phyloP scores from a whole-genome alignment of 2,888 invertebrate genomes.

The Drosophila buzzatii region DNA sequence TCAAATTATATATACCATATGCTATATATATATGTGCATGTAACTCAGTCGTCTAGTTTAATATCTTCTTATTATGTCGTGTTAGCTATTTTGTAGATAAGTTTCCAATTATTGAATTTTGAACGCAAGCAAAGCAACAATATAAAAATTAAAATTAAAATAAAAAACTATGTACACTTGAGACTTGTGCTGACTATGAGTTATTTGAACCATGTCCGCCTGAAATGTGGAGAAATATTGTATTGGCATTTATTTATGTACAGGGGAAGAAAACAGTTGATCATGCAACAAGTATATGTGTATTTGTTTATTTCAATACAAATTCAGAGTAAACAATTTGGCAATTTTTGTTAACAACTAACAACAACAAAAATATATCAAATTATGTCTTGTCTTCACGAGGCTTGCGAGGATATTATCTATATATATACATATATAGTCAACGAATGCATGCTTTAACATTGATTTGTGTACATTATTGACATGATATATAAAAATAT shows the following conservation, averaged over 20 bases:
- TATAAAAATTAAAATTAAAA: conserved; percentile 37
- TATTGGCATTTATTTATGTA: not conserved
- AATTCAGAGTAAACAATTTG: conserved; percentile 54
- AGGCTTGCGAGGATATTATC: conserved; percentile 63
- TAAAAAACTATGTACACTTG: conserved; percentile 36
- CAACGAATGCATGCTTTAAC: conserved; percentile 11
- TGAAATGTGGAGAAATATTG: conserved; percentile 45
- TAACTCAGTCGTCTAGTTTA: conserved; percentile 45
- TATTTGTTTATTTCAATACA: conserved; percentile 35
- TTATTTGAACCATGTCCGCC: conserved; percentile 66
- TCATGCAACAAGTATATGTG: conserved; percentile 51
- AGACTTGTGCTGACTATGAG: conserved; percentile 18
- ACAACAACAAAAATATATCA: conserved; percentile 42
- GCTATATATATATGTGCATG: conserved; percentile 11
- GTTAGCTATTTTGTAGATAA: conserved; percentile 58
- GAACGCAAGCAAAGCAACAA: conserved; percentile 48
- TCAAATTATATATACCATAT: conserved; percentile 9
- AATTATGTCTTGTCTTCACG: conserved; percentile 39
- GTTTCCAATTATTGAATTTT: conserved; percentile 68
- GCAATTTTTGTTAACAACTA: conserved; percentile 63
- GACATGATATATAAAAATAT: conserved; percentile 29
- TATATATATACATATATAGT: not conserved
- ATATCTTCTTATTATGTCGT: conserved; percentile 30
- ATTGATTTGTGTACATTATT: conserved; percentile 38
- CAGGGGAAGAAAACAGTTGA: not conserved